Percentiles rank a stretch among this genome's conserved stretches.
Conservation (phyloP, 1,140 invertebrate genomes). For the Mesaphorura yosii region DNA sequence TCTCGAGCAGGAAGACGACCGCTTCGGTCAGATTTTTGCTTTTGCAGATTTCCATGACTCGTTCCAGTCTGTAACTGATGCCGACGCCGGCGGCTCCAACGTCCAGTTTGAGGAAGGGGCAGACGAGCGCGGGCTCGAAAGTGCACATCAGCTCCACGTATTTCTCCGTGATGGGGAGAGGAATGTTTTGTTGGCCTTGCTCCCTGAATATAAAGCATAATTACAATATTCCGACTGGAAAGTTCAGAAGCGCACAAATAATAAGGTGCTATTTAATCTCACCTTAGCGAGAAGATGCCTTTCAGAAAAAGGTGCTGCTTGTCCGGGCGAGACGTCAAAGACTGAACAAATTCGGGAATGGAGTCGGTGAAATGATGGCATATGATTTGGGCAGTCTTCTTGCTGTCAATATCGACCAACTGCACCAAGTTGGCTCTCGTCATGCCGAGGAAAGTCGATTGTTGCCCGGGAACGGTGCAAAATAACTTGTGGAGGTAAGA, state of each 20-base stretch:
- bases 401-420: conserved; percentile 40
- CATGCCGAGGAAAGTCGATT: conserved; percentile 25
- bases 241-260: neutral
- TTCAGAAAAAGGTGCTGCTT: conserved; percentile 50
- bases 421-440: conserved; percentile 34
- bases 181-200: conserved; percentile 31
- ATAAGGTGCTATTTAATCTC: conserved; percentile 21
- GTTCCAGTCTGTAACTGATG: conserved; percentile 27
- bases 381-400: conserved; percentile 34
- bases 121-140: conserved; percentile 44
- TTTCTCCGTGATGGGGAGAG: conserved; percentile 46
- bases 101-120: conserved; percentile 37
- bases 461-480: conserved; percentile 29
- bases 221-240: conserved; percentile 3
- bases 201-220: conserved; percentile 31
- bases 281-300: conserved; percentile 47
- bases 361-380: conserved; percentile 30
- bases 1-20: conserved; percentile 44
- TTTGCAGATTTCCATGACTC: conserved; percentile 36
- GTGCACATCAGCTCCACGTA: conserved; percentile 58
- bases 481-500: conserved; percentile 35
- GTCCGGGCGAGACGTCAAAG: conserved; percentile 36
- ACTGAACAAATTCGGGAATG: conserved; percentile 34
- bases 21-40: conserved; percentile 41
- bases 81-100: conserved; percentile 5